A percentile compares a stretch with the other conserved stretches of the same genome.
Conservation (phyloP, 1,140 invertebrate species). For the Pseudomyrmex flavicornis region DNA sequence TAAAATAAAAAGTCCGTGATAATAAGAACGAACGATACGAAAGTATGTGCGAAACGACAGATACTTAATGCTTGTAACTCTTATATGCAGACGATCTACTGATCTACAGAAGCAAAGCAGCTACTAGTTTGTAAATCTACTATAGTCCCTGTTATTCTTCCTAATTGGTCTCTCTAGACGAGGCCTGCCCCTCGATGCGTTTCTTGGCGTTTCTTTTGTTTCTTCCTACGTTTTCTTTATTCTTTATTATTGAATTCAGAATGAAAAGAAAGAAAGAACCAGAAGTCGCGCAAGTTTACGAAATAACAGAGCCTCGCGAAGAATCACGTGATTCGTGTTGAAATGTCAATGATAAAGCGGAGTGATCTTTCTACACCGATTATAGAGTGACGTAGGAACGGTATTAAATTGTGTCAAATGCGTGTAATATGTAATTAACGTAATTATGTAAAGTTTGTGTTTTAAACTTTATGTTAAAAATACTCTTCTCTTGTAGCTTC, state of each 20-base stretch:
- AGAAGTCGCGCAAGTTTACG: constrained; percentile 22
- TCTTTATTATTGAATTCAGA: constrained; percentile 12
- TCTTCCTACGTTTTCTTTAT: constrained; percentile 8
- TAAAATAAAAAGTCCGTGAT: constrained; percentile 41
- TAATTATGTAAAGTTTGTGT: constrained; percentile 1
- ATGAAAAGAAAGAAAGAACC: constrained; percentile 2
- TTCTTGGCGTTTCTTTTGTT: constrained; percentile 21
- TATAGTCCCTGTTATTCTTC: constrained; percentile 42
- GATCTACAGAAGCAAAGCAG: constrained; percentile 46
- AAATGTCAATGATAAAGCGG: constrained; percentile 13
- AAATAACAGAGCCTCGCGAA: constrained; percentile 52
- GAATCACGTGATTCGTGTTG: constrained; percentile 42
- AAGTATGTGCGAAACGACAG: constrained; percentile 28
- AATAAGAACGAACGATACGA: constrained; percentile 45
- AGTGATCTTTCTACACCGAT: constrained; percentile 45
- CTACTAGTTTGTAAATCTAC: constrained; percentile 12
- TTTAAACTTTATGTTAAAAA: too few relatives aligned
- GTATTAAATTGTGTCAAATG: constrained; percentile 11
- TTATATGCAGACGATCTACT: constrained; percentile 44
- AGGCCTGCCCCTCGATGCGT: constrained; percentile 47
- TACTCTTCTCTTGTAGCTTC: not conserved
- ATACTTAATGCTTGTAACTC: constrained; percentile 35
- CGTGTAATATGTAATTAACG: not conserved
- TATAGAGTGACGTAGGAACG: constrained; percentile 62
- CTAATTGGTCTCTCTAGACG: constrained; percentile 28